Evolutionary conservation across 2,797 vertebrate genomes (phyloP), one percentile per base, ranked within the genome.

Genomic region (Xenopus petersii): DNA sequence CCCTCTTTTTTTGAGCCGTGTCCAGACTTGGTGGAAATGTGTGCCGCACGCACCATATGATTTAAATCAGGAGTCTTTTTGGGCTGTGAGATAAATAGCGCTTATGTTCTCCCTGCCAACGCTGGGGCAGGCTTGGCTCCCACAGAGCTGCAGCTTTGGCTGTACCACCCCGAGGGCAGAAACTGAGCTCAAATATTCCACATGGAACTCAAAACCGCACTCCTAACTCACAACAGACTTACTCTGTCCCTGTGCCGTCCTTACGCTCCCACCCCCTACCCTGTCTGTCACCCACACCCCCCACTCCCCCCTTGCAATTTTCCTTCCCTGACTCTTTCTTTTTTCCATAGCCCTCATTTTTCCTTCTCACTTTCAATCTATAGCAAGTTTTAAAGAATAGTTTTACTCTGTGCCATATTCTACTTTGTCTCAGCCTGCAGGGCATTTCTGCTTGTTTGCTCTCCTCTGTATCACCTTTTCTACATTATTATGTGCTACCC

Each of bases 311-410:
- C 71, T 66, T 74, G 75, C 73, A 73, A 79, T 79, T 75, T 21
- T 82, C 81, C 84, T 66, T 47, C 76, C 81, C 77, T 80, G 79
- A 72, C 67, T 48, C 76, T 73, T 64, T 79, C 79, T 51, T 86
- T 89, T 89, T 88, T 82, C 80, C 81, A 79, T 79, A 82, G 83
- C 84, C 84, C 80, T 82, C 86, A 82, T 81, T 87, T 86, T 75
- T 67, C 74, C 65, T 81, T 80, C 75, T 76, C 79, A 81, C 79
- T 81, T 76, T 79, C 75, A 60, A n/a, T 72, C 60, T 64, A 73
- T 73, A 64, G 17, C 77, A 80, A 74, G 83, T 74, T 36, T 42
- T 42, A 42, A 42, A 51, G 49, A 51, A 51, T 51, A 51, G 11
- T 10, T 51, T 51, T 51, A 12, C 49, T 51, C 10, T 49, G 13